Evolutionary conservation across 2,888 invertebrate species (phyloP).

Genomic region (Epicampocera succincta): DNA sequence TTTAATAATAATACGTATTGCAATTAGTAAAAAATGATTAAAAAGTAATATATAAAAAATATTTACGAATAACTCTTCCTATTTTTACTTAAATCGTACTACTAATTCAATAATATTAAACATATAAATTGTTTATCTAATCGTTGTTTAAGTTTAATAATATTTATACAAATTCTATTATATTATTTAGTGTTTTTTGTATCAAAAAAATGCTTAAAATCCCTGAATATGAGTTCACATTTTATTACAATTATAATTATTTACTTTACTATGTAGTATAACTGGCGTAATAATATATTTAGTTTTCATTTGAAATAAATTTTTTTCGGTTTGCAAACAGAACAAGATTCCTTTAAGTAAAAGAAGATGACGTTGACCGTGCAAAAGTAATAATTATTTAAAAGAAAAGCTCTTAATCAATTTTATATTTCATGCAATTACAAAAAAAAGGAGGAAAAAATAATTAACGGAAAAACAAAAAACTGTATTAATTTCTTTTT

Average conservation of each 20-base stretch:
- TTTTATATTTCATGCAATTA: neutral
- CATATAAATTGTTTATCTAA: constrained; percentile 51
- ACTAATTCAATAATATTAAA: constrained; percentile 52
- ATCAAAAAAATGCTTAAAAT: constrained; percentile 81
- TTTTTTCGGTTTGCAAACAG: constrained; percentile 3
- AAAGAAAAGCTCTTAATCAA: constrained; percentile 15
- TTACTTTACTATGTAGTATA: constrained; percentile 41
- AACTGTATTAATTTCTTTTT: constrained; percentile 6
- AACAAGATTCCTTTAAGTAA: constrained; percentile 1
- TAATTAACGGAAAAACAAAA: constrained; percentile 13
- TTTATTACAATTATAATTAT: constrained; percentile 71
- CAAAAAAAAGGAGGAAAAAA: neutral
- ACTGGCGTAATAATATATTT: constrained; percentile 38
- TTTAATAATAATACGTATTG: constrained; percentile 41
- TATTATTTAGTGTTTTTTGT: constrained; percentile 57
- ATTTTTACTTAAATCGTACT: constrained; percentile 48
- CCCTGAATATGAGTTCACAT: constrained; percentile 81
- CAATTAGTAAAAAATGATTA: constrained; percentile 36
- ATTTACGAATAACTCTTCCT: constrained; percentile 50
- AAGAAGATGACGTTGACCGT: constrained; percentile 10
- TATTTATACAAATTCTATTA: constrained; percentile 44
- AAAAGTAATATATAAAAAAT: constrained; percentile 55
- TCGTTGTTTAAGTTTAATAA: constrained; percentile 19
- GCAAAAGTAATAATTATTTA: constrained; percentile 11
- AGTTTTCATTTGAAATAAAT: constrained; percentile 28